Evolutionary conservation across 2,113 vertebrate genomes (phyloP).

Genomic region (Neogobius melanostomus): DNA sequence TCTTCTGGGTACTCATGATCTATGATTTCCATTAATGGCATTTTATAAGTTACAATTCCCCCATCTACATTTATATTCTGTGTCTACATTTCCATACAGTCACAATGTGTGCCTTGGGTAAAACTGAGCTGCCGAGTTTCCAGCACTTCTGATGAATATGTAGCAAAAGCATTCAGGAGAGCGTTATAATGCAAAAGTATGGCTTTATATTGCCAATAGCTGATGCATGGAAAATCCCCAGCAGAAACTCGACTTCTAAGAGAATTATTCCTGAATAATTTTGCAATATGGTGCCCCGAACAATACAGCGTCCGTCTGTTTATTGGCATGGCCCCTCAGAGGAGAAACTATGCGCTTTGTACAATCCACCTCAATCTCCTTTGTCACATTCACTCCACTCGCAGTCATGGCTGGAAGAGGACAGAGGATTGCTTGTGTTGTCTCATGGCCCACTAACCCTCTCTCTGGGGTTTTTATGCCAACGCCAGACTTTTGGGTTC

Average conservation of each 20-base stretch:
- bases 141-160: slow-evolving; percentile 1
- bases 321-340: background rate
- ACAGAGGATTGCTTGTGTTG: slow-evolving; percentile 48
- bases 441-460: slow-evolving; percentile 41
- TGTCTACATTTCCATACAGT: background rate
- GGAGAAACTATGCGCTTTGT: slow-evolving; percentile 13
- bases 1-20: too few species aligned
- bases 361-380: slow-evolving; percentile 39
- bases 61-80: background rate
- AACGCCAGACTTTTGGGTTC: slow-evolving; percentile 39
- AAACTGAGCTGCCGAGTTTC: background rate
- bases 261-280: slow-evolving; percentile 12
- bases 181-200: slow-evolving; percentile 10
- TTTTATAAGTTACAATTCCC: background rate
- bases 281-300: background rate
- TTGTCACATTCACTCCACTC: slow-evolving; percentile 49
- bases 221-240: slow-evolving; percentile 1
- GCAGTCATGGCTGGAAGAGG: slow-evolving; percentile 26
- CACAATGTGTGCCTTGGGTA: too few species aligned
- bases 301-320: background rate
- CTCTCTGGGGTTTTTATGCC: slow-evolving; percentile 34
- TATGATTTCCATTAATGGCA: background rate
- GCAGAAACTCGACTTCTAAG: slow-evolving; percentile 8
- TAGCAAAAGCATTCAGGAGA: background rate
- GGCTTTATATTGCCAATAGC: background rate